phyloP scores from a whole-genome alignment of 37 sponge, comb jelly and placozoan genomes.

The Sycon ciliatum region DNA sequence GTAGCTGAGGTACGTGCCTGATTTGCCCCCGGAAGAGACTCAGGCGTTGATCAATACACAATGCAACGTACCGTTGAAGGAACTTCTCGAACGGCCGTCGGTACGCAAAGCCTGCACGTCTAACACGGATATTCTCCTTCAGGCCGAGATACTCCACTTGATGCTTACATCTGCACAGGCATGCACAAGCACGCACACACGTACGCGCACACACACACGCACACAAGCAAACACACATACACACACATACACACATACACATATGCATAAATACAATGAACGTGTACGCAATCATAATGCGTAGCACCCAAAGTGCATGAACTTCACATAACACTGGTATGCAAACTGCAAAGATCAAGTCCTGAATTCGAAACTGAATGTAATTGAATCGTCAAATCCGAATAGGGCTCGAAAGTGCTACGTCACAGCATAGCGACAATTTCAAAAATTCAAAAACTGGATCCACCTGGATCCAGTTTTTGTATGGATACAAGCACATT shows the following conservation, averaged over 20 bases:
- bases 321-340: no score
- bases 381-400: no score
- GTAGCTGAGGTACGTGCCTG: no score
- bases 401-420: no score
- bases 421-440: no score
- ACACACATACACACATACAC: background rate
- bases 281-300: no score
- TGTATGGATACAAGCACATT: no score
- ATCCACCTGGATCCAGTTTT: no score
- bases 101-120: constrained; percentile 95
- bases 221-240: background rate
- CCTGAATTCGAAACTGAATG: no score
- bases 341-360: no score
- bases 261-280: background rate
- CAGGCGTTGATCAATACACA: background rate
- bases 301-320: no score
- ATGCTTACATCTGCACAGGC: constrained; percentile 59
- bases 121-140: constrained; percentile 93
- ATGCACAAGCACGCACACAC: background rate
- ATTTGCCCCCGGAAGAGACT: background rate
- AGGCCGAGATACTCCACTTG: constrained; percentile 95
- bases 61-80: constrained; percentile 50
- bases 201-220: background rate
- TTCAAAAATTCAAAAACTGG: no score
- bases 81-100: constrained; percentile 86